Evolutionary conservation across 1,140 invertebrate species (phyloP).

Genomic region (Ptiloglossa arizonensis): DNA sequence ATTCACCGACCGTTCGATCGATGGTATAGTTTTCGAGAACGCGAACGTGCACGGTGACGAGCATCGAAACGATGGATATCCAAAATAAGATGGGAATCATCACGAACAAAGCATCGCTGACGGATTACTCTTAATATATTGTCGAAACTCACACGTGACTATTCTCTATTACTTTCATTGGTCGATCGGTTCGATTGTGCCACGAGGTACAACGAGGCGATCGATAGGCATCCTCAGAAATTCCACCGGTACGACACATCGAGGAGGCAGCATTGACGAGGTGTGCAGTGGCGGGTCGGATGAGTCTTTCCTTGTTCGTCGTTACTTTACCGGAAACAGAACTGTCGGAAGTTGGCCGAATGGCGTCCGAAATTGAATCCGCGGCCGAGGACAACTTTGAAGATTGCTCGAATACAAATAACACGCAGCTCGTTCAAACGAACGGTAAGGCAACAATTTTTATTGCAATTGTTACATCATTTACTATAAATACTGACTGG

Average conservation of each 20-base stretch:
- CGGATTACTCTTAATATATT: slow-evolving; percentile 44
- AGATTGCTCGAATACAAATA: neutral
- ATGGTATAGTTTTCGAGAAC: neutral
- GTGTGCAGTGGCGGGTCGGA: slow-evolving; percentile 36
- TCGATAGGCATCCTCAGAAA: slow-evolving; percentile 64
- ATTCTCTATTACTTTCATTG: slow-evolving; percentile 62
- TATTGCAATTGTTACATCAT: neutral
- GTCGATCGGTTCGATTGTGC: slow-evolving; percentile 54
- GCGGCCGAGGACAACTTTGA: neutral
- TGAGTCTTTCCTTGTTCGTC: slow-evolving; percentile 7
- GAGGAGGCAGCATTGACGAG: slow-evolving; percentile 18
- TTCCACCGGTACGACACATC: slow-evolving; percentile 29
- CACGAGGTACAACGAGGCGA: slow-evolving; percentile 36
- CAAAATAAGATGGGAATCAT: neutral
- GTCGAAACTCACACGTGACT: slow-evolving; percentile 65
- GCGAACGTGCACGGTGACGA: neutral
- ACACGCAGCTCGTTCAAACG: neutral
- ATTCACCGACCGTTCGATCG: neutral
- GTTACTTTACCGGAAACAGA: slow-evolving; percentile 2
- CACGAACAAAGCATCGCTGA: neutral
- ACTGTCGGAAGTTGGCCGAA: neutral
- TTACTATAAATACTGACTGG: neutral
- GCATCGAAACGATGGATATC: neutral
- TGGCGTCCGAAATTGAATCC: slow-evolving; percentile 26
- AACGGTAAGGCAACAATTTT: slow-evolving; percentile 4